These are phyloP conservation scores for Parapristionchus giblindavisi DNA, from an alignment of 2,888 invertebrate genomes.

Conservation along the genomic window DNA sequence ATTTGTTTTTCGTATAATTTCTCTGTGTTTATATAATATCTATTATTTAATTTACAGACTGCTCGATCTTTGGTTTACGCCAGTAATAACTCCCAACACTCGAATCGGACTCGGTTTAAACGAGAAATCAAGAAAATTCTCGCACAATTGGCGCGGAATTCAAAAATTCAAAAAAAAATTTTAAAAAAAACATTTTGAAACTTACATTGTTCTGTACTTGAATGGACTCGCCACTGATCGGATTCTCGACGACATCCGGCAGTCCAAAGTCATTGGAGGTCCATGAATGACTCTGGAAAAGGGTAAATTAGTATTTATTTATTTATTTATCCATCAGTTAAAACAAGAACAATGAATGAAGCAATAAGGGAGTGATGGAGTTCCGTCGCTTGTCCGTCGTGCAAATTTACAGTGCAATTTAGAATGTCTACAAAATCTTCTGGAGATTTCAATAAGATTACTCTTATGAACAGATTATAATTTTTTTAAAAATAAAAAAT, in stretches of 20 bases:
- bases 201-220: conserved; percentile 43
- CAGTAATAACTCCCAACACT: too few relatives aligned
- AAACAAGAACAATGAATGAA: not conserved
- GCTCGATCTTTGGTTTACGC: too few relatives aligned
- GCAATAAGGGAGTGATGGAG: not conserved
- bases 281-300: conserved; percentile 31
- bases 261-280: conserved; percentile 59
- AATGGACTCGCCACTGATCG: conserved; percentile 69
- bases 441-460: too few relatives aligned
- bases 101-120: conserved; percentile 22
- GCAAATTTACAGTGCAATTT: too few relatives aligned
- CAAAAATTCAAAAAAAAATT: not conserved
- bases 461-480: too few relatives aligned
- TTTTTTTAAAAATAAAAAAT: too few relatives aligned
- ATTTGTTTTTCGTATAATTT: not conserved
- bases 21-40: not conserved
- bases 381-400: too few relatives aligned
- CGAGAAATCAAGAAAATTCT: not conserved
- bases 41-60: too few relatives aligned
- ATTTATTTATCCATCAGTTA: too few relatives aligned
- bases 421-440: too few relatives aligned
- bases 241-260: conserved; percentile 71
- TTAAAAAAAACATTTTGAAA: not conserved
- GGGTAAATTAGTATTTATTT: not conserved
- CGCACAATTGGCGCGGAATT: too few relatives aligned